Percentiles rank a stretch among this genome's conserved stretches.
Conservation (phyloP, 1,140 invertebrate genomes). For the Nasonia vitripennis region DNA sequence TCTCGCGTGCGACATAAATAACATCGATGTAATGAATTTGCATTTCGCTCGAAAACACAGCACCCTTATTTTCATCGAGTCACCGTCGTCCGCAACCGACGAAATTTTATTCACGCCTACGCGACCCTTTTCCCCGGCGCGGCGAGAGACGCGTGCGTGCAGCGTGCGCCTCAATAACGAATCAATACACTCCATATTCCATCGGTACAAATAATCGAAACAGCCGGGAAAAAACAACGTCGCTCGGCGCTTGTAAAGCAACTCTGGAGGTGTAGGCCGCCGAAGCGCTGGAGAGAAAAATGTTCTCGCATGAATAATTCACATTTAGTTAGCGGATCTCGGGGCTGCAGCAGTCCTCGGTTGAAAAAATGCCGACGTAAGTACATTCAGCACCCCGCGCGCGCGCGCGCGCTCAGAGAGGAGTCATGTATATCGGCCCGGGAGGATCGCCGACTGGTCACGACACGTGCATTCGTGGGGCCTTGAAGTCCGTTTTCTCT, state of each 20-base stretch:
- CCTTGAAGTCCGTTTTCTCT: slow-evolving; percentile 20
- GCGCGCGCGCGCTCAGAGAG: neutral
- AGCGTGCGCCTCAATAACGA: slow-evolving; percentile 6
- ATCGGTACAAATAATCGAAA: slow-evolving; percentile 18
- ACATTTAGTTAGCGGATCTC: slow-evolving; percentile 9
- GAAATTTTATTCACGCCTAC: neutral
- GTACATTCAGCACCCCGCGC: slow-evolving; percentile 22
- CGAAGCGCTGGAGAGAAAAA: neutral
- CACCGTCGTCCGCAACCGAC: neutral
- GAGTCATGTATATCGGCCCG: neutral
- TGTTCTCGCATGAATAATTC: slow-evolving; percentile 33
- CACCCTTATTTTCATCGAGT: no score
- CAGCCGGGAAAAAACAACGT: neutral
- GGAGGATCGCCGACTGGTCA: slow-evolving; percentile 15
- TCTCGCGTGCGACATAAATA: neutral
- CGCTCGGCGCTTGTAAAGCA: neutral
- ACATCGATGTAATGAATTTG: neutral
- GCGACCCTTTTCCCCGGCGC: neutral
- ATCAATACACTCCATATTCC: neutral
- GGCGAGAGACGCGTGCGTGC: no score
- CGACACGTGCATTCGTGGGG: slow-evolving; percentile 13
- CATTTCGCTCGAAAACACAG: no score
- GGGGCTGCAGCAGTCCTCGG: neutral
- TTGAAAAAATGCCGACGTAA: slow-evolving; percentile 25
- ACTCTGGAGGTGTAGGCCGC: neutral